These are phyloP conservation scores for Pentamera pediparva DNA, from an alignment of 53 echinoderm and acorn worm genomes.

Conservation along the genomic window DNA sequence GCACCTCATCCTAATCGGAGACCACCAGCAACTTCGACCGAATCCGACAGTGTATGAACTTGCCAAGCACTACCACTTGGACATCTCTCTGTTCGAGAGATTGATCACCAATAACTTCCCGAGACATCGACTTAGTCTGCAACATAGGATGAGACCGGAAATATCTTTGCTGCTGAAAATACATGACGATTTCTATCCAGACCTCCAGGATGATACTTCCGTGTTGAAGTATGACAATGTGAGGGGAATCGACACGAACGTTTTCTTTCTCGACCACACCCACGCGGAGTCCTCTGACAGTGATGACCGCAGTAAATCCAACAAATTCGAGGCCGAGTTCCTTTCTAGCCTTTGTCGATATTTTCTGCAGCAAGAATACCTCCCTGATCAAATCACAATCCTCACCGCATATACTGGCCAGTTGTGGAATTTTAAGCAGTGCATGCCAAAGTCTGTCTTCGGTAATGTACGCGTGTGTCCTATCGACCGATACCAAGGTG, in stretches of 20 bases:
- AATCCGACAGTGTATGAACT: conserved; percentile 60
- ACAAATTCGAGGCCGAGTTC: conserved; percentile 65
- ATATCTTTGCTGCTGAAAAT: conserved; percentile 68
- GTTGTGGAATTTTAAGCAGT: conserved; percentile 48
- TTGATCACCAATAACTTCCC: conserved; percentile 59
- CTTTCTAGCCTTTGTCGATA: conserved; percentile 60
- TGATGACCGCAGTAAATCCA: conserved; percentile 64
- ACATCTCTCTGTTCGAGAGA: conserved; percentile 68
- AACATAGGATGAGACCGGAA: conserved; percentile 88
- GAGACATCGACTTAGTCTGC: conserved; percentile 39
- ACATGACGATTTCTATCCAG: conserved; percentile 45
- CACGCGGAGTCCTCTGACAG: conserved; percentile 40
- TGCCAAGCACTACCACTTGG: conserved; percentile 56
- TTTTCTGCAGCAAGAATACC: conserved; percentile 65
- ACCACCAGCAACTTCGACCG: conserved; percentile 68
- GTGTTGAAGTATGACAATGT: conserved; percentile 41
- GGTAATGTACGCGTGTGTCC: conserved; percentile 44
- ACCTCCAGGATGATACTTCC: conserved; percentile 46
- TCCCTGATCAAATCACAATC: conserved; percentile 65
- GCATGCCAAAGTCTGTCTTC: conserved; percentile 37
- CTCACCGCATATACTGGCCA: conserved; percentile 67
- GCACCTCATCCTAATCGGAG: conserved; percentile 87
- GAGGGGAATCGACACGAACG: conserved; percentile 44
- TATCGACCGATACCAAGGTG: conserved; percentile 73
- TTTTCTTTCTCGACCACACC: conserved; percentile 46